Evolutionary conservation across 2,797 vertebrate species (phyloP).

Genomic region (Pelodytes ibericus): DNA sequence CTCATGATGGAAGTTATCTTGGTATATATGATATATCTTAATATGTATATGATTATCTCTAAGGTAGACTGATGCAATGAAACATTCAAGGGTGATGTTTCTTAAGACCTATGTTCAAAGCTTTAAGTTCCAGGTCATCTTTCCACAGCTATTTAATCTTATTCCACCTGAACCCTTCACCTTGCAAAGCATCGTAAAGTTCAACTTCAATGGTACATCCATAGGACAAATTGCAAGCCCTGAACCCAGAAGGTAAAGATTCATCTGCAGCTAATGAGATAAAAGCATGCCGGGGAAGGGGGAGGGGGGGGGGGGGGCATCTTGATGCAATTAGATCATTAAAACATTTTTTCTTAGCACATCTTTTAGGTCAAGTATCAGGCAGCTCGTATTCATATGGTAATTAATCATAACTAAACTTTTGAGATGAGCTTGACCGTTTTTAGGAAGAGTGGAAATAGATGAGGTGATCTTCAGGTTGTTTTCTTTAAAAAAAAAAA

Average conservation of each 20-base stretch:
- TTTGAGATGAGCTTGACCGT: neutral
- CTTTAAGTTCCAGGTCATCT: neutral
- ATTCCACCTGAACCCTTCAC: conserved; percentile 42
- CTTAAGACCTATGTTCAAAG: conserved; percentile 32
- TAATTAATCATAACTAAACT: conserved; percentile 7
- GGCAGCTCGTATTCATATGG: neutral
- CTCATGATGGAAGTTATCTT: neutral
- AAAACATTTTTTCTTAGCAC: too few species aligned
- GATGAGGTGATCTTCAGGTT: conserved; percentile 2
- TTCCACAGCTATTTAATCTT: conserved; percentile 31
- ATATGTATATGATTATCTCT: neutral
- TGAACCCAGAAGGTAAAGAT: conserved; percentile 22
- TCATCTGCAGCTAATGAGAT: conserved; percentile 30
- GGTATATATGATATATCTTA: neutral
- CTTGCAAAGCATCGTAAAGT: conserved; percentile 21
- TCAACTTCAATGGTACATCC: conserved; percentile 24
- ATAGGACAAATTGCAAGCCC: conserved; percentile 32
- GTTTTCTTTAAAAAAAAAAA: neutral
- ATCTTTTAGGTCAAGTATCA: neutral
- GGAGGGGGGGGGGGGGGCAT: too few species aligned
- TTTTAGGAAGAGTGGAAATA: conserved; percentile 1
- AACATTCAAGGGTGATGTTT: conserved; percentile 31
- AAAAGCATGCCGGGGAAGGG: conserved; percentile 38
- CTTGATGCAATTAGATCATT: conserved; percentile 31
- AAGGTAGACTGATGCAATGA: conserved; percentile 7